Evolutionary conservation across 2,797 vertebrate species (phyloP), one percentile per base, ranked within the genome.

Genomic region (Taenioides sp.): DNA sequence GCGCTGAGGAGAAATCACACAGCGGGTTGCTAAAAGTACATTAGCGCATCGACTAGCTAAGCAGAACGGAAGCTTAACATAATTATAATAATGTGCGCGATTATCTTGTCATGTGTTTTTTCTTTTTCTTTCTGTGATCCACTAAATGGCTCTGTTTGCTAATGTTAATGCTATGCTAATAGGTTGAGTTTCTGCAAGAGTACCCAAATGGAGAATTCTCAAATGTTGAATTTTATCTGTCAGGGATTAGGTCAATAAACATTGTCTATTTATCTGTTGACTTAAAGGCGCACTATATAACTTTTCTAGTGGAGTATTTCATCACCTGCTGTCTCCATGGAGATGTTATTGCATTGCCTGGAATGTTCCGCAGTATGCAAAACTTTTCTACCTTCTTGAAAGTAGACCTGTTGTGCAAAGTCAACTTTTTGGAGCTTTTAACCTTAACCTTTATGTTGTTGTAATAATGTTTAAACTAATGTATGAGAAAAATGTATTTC

Each of bases 21-120:
- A 69, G 57, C 1, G 6, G 72, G 47, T 58, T 17, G 31, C 71
- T 67, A 55, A 63, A 67, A 54, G n/a, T 43, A 62, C 65, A 65
- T 65, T 65, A 65, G 43, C 2, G 37, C 37, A 47, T 11, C 10
- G 37, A 25, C 23, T 49, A 18, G 63, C 63, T 18, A 17, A 27
- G 63, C 22, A 49, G 5, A 65, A 25, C 6, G 22, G 14, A 65
- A 65, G 63, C 63, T 65, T 47, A 65, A 65, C 37, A 50, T 18
- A 65, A 65, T 65, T 49, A 65, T 27, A 65, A 65, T 65, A 49
- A 64, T 64, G 37, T 65, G 63, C 40, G 11, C 16, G 50, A 49
- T 65, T 49, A 65, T 22, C 40, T 65, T 49, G 40, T 65, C 43
- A 65, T 49, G 40, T 65, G 63, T 49, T 65, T 65, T 37, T 50